Percentiles rank a stretch among this genome's conserved stretches.
Evolutionary conservation across 2,113 vertebrate genomes (phyloP).

Genomic region (Petroica traversi): DNA sequence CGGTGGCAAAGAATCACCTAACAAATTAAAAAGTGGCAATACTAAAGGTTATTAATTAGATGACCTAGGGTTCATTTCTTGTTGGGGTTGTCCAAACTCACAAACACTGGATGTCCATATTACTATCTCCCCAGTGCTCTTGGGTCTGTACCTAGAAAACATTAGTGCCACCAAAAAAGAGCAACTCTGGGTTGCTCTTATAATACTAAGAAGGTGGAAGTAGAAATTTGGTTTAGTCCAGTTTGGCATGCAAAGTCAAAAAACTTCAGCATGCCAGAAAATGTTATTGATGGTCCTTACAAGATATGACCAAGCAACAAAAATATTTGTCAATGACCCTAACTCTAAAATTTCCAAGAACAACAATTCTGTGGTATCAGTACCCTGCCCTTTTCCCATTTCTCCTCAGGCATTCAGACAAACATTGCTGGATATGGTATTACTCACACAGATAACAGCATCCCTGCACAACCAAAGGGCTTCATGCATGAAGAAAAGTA

Average conservation of each 20-base stretch:
- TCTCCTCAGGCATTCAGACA: not conserved
- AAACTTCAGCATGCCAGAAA: not conserved
- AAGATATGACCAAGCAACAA: not conserved
- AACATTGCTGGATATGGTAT: not conserved
- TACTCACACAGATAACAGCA: not conserved
- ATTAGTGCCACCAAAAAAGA: not conserved
- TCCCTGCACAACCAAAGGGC: not conserved
- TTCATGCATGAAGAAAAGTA: constrained; percentile 29
- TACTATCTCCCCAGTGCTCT: not conserved
- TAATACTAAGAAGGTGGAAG: not conserved
- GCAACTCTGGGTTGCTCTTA: not conserved
- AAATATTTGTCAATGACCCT: not conserved
- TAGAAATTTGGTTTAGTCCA: not conserved
- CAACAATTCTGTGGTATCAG: not conserved
- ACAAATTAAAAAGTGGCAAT: not conserved
- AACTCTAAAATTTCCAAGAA: not conserved
- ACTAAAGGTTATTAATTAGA: not conserved
- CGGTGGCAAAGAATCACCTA: not conserved
- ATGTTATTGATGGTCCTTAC: not conserved
- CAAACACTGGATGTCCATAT: not conserved
- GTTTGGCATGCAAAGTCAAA: not conserved
- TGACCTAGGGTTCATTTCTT: not conserved
- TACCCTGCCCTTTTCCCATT: not conserved
- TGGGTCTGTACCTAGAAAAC: not conserved
- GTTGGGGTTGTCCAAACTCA: not conserved